Conservation (phyloP, 2,888 invertebrate genomes). For the Andricus curvator region DNA sequence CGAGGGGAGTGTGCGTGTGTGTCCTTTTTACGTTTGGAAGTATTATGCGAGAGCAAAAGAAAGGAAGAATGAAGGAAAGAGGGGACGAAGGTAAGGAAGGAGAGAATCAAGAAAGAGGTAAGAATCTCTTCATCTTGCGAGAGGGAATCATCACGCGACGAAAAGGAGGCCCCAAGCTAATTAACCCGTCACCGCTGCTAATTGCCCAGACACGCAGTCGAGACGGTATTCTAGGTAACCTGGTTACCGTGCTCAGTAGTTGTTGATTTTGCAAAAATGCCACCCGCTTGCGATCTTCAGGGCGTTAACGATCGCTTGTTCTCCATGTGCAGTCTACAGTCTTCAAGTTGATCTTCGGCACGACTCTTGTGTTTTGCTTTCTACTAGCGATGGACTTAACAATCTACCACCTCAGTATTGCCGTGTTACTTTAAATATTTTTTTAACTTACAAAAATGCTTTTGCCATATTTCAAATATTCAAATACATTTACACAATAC, state of each 20-base stretch:
- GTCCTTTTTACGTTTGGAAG: neutral
- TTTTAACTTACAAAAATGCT: too few relatives aligned
- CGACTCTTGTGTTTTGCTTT: too few relatives aligned
- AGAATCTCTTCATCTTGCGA: slow-evolving; percentile 48
- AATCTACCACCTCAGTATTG: too few relatives aligned
- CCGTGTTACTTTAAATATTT: too few relatives aligned
- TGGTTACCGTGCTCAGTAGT: slow-evolving; percentile 41
- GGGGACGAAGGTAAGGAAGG: neutral
- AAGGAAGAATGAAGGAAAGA: slow-evolving; percentile 10
- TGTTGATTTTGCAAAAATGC: slow-evolving; percentile 29
- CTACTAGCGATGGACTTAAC: too few relatives aligned
- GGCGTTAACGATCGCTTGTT: slow-evolving; percentile 18
- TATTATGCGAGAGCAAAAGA: neutral
- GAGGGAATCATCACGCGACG: slow-evolving; percentile 68
- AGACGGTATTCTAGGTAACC: slow-evolving; percentile 56
- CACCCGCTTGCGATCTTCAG: neutral
- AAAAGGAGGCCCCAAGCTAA: slow-evolving; percentile 68
- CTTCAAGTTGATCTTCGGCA: neutral
- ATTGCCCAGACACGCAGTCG: slow-evolving; percentile 61
- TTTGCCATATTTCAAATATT: too few relatives aligned
- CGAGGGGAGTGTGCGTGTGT: neutral
- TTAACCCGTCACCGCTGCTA: slow-evolving; percentile 71
- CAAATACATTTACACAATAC: too few relatives aligned
- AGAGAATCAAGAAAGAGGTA: slow-evolving; percentile 42
- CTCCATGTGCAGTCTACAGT: neutral